Evolutionary conservation across 2,888 invertebrate genomes (phyloP).

Genomic region (Ectobius pallidus): DNA sequence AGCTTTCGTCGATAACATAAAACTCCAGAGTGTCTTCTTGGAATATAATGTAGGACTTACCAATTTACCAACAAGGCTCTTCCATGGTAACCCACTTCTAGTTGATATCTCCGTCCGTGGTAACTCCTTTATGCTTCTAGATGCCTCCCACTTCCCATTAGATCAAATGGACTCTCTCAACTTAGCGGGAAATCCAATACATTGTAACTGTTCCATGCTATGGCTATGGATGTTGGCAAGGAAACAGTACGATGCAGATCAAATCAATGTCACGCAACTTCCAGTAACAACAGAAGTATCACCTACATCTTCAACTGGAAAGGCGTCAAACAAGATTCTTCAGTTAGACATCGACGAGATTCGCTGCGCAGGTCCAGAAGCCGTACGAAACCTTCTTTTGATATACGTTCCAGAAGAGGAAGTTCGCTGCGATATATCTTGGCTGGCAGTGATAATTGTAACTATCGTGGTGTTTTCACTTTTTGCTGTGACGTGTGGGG

Average conservation of each 20-base stretch:
- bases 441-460: conserved; percentile 53
- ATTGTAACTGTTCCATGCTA: conserved; percentile 84
- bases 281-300: neutral
- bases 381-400: conserved; percentile 60
- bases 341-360: conserved; percentile 61
- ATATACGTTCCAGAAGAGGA: conserved; percentile 61
- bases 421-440: conserved; percentile 55
- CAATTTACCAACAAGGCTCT: conserved; percentile 78
- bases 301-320: neutral
- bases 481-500: conserved; percentile 53
- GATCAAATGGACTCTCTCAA: conserved; percentile 76
- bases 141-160: conserved; percentile 81
- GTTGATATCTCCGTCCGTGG: conserved; percentile 75
- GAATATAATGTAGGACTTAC: conserved; percentile 77
- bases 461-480: conserved; percentile 53
- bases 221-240: conserved; percentile 79
- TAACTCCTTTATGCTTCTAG: conserved; percentile 75
- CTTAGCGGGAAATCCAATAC: conserved; percentile 81
- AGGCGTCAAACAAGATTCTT: conserved; percentile 19
- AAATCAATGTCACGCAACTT: conserved; percentile 10
- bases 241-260: conserved; percentile 37
- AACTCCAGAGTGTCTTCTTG: conserved; percentile 77
- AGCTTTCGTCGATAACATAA: conserved; percentile 85
- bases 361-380: conserved; percentile 64
- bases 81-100: conserved; percentile 82